These are phyloP conservation scores for Drosophila borborema DNA, from an alignment of 2,888 invertebrate genomes.

Conservation along the genomic window DNA sequence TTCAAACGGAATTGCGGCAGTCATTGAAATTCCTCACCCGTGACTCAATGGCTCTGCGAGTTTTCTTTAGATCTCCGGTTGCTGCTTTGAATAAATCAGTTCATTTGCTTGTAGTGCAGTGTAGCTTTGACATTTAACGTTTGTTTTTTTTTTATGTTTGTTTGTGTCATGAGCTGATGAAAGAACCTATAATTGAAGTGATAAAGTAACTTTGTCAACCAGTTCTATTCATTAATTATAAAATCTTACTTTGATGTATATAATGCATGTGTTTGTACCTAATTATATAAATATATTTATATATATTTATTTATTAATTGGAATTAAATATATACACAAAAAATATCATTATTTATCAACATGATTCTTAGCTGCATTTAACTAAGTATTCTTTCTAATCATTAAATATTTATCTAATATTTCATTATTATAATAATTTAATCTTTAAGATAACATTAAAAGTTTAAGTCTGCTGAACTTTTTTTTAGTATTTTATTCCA, in stretches of 20 bases:
- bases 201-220: neutral
- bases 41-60: conserved; percentile 22
- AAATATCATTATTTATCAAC: no score
- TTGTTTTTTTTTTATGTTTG: neutral
- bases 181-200: conserved; percentile 13
- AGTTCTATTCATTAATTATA: conserved; percentile 2
- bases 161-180: conserved; percentile 8
- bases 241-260: neutral
- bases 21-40: conserved; percentile 36
- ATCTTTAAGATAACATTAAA: no score
- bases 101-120: conserved; percentile 10
- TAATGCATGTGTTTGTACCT: neutral
- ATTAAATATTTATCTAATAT: no score
- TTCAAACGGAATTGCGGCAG: conserved; percentile 16
- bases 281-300: neutral
- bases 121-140: conserved; percentile 48
- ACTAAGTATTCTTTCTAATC: no score
- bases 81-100: conserved; percentile 37
- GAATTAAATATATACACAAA: no score
- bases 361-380: no score
- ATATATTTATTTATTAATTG: no score
- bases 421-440: no score
- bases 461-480: no score
- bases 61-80: conserved; percentile 2
- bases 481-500: no score